phyloP scores from a whole-genome alignment of 2,113 vertebrate genomes.

The Origma solitaria region DNA sequence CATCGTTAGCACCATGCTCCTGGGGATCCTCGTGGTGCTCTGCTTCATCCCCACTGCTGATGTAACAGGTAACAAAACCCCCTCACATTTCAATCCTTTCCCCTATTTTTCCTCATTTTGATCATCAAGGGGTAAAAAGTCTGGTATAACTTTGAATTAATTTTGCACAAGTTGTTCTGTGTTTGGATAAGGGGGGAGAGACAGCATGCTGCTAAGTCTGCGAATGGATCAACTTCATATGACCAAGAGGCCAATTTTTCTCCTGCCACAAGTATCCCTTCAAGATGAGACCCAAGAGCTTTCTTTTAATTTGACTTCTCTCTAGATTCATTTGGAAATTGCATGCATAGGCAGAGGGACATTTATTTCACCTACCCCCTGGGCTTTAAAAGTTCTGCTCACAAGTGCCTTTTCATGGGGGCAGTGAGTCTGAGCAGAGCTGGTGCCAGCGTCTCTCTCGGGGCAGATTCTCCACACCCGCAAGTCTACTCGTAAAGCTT shows the following conservation, averaged over 20 bases:
- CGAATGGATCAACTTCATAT: neutral
- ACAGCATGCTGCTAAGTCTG: neutral
- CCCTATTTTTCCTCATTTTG: neutral
- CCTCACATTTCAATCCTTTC: neutral
- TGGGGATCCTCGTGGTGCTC: slow-evolving; percentile 63
- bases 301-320: neutral
- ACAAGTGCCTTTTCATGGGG: neutral
- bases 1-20: slow-evolving; percentile 57
- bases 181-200: neutral
- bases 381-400: neutral
- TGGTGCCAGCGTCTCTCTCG: neutral
- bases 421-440: neutral
- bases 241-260: neutral
- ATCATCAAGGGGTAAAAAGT: neutral
- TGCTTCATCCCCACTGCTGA: slow-evolving; percentile 64
- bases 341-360: neutral
- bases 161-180: neutral
- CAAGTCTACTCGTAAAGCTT: neutral
- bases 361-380: neutral
- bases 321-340: neutral
- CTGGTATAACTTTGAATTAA: neutral
- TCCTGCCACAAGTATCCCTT: neutral
- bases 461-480: neutral
- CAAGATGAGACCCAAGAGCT: neutral
- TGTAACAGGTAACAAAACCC: slow-evolving; percentile 59